Evolutionary conservation across 1,140 invertebrate genomes (phyloP).

Genomic region (Drosophila pectinifera): DNA sequence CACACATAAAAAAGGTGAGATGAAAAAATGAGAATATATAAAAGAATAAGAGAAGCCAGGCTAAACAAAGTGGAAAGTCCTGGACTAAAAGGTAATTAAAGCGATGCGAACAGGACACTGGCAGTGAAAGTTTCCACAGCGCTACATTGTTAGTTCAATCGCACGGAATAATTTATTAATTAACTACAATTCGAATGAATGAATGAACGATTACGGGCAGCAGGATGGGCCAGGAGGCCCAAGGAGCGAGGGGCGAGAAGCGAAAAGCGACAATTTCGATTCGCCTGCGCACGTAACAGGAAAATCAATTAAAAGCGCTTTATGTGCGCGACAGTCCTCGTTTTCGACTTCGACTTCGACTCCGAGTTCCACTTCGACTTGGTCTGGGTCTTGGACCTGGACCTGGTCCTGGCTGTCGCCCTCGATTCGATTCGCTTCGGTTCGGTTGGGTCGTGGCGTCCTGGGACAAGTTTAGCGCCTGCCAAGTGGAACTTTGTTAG

Average conservation of each 20-base stretch:
- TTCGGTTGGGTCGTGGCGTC: conserved; percentile 14
- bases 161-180: conserved; percentile 82
- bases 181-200: conserved; percentile 83
- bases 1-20: neutral
- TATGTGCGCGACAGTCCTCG: conserved; percentile 78
- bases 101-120: conserved; percentile 37
- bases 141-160: conserved; percentile 76
- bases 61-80: conserved; percentile 48
- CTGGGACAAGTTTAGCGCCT: conserved; percentile 73
- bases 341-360: conserved; percentile 19
- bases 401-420: conserved; percentile 24
- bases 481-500: conserved; percentile 80
- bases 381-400: conserved; percentile 4
- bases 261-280: conserved; percentile 46
- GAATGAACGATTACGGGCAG: conserved; percentile 73
- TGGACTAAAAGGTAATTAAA: conserved; percentile 47
- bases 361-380: conserved; percentile 5
- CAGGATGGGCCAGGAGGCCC: neutral
- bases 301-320: conserved; percentile 83
- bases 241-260: neutral
- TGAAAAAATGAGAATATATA: conserved; percentile 18
- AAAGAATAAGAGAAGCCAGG: conserved; percentile 7
- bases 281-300: conserved; percentile 72
- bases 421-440: conserved; percentile 37
- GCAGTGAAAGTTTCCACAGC: conserved; percentile 61